Evolutionary conservation across 2,113 vertebrate species (phyloP).

Genomic region (Oxyura jamaicensis): DNA sequence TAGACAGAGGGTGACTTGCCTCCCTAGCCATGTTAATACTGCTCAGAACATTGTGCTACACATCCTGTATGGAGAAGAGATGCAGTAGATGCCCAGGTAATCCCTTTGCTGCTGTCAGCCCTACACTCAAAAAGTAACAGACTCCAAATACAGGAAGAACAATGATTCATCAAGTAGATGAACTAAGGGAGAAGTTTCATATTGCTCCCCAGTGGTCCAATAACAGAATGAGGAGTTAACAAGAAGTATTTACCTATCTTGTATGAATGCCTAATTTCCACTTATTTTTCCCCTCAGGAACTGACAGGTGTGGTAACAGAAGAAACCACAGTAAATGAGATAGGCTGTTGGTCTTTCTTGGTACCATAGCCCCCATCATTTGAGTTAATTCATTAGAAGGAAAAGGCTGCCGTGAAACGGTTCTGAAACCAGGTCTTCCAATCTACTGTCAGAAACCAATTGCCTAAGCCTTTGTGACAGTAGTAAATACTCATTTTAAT

Average conservation of each 20-base stretch:
- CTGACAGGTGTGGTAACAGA: background rate
- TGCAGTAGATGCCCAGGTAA: background rate
- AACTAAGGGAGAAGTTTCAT: background rate
- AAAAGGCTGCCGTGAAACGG: background rate
- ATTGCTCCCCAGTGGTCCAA: background rate
- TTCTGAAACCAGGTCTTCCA: background rate
- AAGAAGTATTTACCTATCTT: background rate
- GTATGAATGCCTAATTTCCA: background rate
- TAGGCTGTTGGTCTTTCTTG: background rate
- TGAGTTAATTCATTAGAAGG: background rate
- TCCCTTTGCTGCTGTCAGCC: background rate
- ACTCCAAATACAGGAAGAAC: background rate
- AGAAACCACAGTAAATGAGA: background rate
- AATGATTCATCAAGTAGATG: background rate
- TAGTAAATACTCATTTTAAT: constrained; percentile 19
- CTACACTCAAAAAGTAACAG: background rate
- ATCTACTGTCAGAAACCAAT: constrained; percentile 9
- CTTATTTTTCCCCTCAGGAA: background rate
- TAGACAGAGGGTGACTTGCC: background rate
- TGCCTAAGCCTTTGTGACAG: background rate
- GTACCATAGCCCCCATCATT: background rate
- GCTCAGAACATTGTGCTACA: background rate
- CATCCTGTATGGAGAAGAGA: background rate
- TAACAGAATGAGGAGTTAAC: background rate
- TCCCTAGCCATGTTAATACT: background rate